Conservation (phyloP, 2,888 invertebrate genomes). For the Epirrhoe alternata region DNA sequence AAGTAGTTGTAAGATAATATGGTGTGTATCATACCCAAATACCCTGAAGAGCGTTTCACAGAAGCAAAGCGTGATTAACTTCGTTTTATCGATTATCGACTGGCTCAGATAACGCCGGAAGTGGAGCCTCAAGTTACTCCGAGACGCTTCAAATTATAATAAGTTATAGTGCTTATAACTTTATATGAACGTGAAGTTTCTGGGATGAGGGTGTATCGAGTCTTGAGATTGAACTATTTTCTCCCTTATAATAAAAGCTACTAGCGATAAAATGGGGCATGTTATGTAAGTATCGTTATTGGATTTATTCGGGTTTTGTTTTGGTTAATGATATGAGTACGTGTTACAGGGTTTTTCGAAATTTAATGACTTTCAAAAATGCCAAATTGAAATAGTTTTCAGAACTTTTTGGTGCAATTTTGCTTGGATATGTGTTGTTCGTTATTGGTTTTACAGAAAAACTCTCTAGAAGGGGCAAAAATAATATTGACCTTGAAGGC, state of each 20-base stretch:
- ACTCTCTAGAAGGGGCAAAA: too few species aligned
- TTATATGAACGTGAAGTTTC: slow-evolving; percentile 1
- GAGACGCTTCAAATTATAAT: slow-evolving; percentile 22
- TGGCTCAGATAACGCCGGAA: slow-evolving; percentile 22
- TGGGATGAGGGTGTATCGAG: background rate
- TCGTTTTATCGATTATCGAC: slow-evolving; percentile 28
- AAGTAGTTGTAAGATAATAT: too few species aligned
- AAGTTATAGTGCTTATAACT: slow-evolving; percentile 8
- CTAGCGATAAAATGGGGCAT: background rate
- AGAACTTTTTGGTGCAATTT: too few species aligned
- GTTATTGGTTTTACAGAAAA: too few species aligned
- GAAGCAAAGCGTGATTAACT: slow-evolving; percentile 19
- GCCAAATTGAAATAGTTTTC: too few species aligned
- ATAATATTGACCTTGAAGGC: too few species aligned
- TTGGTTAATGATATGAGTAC: too few species aligned
- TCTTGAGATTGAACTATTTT: slow-evolving; percentile 9
- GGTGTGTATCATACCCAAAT: background rate
- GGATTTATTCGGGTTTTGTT: too few species aligned
- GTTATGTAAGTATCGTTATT: background rate
- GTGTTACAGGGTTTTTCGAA: too few species aligned
- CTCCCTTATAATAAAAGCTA: background rate
- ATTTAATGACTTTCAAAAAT: too few species aligned
- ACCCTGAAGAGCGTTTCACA: slow-evolving; percentile 5
- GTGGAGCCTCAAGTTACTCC: slow-evolving; percentile 16
- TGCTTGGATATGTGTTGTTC: too few species aligned